Conservation (phyloP, 2,113 vertebrate genomes). For the Silurus meridionalis region DNA sequence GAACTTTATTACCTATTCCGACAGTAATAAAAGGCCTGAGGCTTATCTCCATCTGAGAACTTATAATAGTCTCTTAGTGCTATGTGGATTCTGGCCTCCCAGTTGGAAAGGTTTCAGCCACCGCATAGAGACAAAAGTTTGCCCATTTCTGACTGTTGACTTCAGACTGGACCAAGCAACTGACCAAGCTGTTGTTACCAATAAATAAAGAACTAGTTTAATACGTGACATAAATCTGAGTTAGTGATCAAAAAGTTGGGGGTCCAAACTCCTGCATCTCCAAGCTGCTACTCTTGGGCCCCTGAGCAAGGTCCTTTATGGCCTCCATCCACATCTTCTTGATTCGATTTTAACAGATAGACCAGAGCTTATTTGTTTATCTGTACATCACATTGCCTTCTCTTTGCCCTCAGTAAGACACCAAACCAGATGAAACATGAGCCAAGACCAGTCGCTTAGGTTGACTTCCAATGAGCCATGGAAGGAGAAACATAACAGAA, state of each 20-base stretch:
- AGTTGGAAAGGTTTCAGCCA: neutral
- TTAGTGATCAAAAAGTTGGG: too few relatives aligned
- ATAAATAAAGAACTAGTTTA: neutral
- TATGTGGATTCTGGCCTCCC: neutral
- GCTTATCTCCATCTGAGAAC: slow-evolving; percentile 28
- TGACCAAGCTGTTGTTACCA: neutral
- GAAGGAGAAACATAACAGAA: slow-evolving; percentile 52
- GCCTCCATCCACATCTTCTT: neutral
- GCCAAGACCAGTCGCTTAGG: slow-evolving; percentile 39
- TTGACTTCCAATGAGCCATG: slow-evolving; percentile 32
- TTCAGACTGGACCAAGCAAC: neutral
- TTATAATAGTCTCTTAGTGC: slow-evolving; percentile 10
- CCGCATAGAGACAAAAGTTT: neutral
- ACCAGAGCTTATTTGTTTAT: neutral
- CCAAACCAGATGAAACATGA: neutral
- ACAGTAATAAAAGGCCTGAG: slow-evolving; percentile 10
- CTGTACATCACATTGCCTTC: neutral
- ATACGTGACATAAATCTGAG: neutral
- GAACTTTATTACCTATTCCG: slow-evolving; percentile 10
- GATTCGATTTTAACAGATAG: neutral
- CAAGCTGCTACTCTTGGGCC: too few relatives aligned
- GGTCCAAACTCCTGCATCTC: too few relatives aligned
- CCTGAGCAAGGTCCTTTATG: neutral
- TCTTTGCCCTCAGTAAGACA: neutral
- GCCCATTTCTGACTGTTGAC: neutral